These are phyloP conservation scores for Anarhynchus alexandrinus DNA, from an alignment of 2,113 vertebrate genomes.

Conservation along the genomic window DNA sequence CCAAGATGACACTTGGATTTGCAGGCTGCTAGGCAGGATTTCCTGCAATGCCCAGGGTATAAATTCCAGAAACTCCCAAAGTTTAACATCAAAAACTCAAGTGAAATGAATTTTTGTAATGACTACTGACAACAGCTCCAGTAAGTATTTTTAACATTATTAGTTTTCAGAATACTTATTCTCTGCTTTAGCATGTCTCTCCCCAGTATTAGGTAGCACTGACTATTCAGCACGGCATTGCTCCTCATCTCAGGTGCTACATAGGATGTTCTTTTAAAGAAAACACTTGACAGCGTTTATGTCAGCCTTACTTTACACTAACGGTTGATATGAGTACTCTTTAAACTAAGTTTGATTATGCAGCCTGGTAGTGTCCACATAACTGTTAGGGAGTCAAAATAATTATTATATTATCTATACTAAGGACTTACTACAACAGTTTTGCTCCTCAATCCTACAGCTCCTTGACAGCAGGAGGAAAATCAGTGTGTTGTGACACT, in stretches of 20 bases:
- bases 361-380: no score
- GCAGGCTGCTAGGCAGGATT: background rate
- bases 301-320: background rate
- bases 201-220: background rate
- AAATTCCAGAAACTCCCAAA: background rate
- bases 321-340: no score
- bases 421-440: background rate
- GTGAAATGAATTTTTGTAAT: background rate
- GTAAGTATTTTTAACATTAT: background rate
- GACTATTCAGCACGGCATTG: background rate
- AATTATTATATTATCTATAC: background rate
- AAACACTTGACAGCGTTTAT: background rate
- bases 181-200: background rate
- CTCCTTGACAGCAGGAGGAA: background rate
- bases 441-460: background rate
- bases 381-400: background rate
- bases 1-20: background rate
- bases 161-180: background rate
- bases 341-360: no score
- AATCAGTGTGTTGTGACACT: background rate
- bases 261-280: background rate
- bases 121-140: background rate
- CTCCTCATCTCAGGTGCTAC: background rate
- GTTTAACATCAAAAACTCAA: background rate
- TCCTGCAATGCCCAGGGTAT: background rate